Evolutionary conservation across 2,113 vertebrate species (phyloP), one percentile per base, ranked within the genome.

Genomic region (Cacatua alba): DNA sequence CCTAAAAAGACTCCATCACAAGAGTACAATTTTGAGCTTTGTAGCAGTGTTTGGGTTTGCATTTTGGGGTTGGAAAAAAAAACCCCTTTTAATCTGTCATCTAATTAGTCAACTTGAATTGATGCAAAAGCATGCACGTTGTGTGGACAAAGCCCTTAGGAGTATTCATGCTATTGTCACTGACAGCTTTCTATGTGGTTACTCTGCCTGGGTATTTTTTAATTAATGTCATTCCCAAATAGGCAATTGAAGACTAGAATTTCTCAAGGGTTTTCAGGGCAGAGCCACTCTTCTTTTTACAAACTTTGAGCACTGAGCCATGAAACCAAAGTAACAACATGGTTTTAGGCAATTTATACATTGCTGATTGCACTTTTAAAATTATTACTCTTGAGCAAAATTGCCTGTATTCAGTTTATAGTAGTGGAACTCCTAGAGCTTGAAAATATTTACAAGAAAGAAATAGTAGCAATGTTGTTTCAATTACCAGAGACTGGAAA

Each of bases 141-240:
- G 15, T 82, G 31, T 68, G 60, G 62, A 71, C 60, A 93, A 94
- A 90, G 19, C 92, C 68, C 65, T 80, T 48, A 93, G 90, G 79
- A 88, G 10, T 65, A 60, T 52, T 86, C 44, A 69, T 48, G 57
- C 6, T 28, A 13, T 49, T 86, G 68, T 78, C 80, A 81, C 69
- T 87, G 69, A 75, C 53, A 80, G 48, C 21, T 93, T 86, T 93
- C 67, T 41, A 0, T 43, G 33, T 63, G 31, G 49, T 49, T 90
- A 70, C 43, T 88, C 35, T 65, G 55, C 24, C 55, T 88, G 51
- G 7, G 18, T 78, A 62, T 92, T 94, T 86, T 78, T 69, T 55
- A 90, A 93, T 95, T 90, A 93, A 84, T 70, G 72, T 78, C 82
- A 86, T 83, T 94, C 28, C 21, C 26, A 71, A 88, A 88, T 17